Conservation (phyloP, 2,888 invertebrate genomes). For the Chydorus sphaericus region DNA sequence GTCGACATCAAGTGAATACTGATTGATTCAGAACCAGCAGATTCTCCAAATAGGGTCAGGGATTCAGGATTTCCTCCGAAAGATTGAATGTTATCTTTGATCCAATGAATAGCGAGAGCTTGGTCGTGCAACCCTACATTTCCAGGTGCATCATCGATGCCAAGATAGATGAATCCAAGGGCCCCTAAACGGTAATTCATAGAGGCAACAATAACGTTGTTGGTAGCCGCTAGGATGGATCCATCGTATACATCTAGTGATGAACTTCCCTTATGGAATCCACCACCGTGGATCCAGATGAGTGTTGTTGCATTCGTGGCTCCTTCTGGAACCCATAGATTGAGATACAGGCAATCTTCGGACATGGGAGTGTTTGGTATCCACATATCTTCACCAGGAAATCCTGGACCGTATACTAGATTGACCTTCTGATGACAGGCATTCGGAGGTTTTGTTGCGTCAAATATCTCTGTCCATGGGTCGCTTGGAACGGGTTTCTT, state of each 20-base stretch:
- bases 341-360: constrained; percentile 90
- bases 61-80: constrained; percentile 86
- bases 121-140: constrained; percentile 91
- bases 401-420: constrained; percentile 73
- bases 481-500: constrained; percentile 70
- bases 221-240: constrained; percentile 71
- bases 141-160: constrained; percentile 65
- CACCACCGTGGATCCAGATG: constrained; percentile 55
- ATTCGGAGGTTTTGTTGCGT: constrained; percentile 66
- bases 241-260: constrained; percentile 91
- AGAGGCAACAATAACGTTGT: constrained; percentile 84
- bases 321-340: constrained; percentile 71
- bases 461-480: constrained; percentile 71
- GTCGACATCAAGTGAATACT: constrained; percentile 57
- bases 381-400: constrained; percentile 91
- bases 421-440: constrained; percentile 80
- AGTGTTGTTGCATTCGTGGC: constrained; percentile 8
- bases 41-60: constrained; percentile 88
- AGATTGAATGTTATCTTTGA: constrained; percentile 72
- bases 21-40: constrained; percentile 70
- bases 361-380: constrained; percentile 87
- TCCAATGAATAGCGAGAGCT: constrained; percentile 81
- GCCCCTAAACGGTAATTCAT: constrained; percentile 89
- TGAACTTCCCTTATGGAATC: constrained; percentile 82
- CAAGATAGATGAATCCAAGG: constrained; percentile 83